A percentile compares a stretch with the other conserved stretches of the same genome.
Evolutionary conservation across 1,140 invertebrate genomes (phyloP).

Genomic region (Drosophila willistoni): DNA sequence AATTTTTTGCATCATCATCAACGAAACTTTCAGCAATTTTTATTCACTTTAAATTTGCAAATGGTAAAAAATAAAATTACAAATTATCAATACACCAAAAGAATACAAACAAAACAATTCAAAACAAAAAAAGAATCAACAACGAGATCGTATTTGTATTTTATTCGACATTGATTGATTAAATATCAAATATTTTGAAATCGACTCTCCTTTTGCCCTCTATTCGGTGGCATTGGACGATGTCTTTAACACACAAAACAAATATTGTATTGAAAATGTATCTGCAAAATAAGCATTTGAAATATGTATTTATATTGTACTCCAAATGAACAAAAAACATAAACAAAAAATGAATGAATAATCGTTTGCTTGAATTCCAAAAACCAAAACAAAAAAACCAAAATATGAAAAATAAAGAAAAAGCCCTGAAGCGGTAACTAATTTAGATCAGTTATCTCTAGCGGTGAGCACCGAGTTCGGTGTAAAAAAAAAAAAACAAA

Average conservation of each 20-base stretch:
- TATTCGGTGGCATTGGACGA: conserved; percentile 14
- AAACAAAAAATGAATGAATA: conserved; percentile 30
- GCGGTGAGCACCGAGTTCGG: conserved; percentile 63
- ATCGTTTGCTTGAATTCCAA: conserved; percentile 83
- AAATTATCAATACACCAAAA: conserved; percentile 27
- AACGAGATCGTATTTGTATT: conserved; percentile 78
- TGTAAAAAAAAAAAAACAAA: conserved; percentile 31
- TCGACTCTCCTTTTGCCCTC: conserved; percentile 1
- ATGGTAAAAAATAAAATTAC: conserved; percentile 39
- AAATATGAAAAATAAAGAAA: conserved; percentile 12
- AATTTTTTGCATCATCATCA: conserved; percentile 38
- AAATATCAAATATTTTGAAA: conserved; percentile 57
- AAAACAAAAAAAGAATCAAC: conserved; percentile 47
- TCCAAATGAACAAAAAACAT: conserved; percentile 62
- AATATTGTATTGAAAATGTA: conserved; percentile 66
- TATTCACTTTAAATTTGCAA: conserved; percentile 52
- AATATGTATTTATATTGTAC: conserved; percentile 69
- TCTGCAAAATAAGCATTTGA: conserved; percentile 73
- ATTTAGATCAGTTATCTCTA: conserved; percentile 82
- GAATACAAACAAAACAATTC: conserved; percentile 22
- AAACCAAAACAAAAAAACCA: conserved; percentile 60
- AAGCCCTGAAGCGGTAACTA: conserved; percentile 37
- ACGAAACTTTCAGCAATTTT: conserved; percentile 49
- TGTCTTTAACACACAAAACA: conserved; percentile 52
- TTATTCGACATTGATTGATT: conserved; percentile 61